Evolutionary conservation across 2,888 invertebrate genomes (phyloP), one percentile per base, ranked within the genome.

Genomic region (Tinea trinotella): DNA sequence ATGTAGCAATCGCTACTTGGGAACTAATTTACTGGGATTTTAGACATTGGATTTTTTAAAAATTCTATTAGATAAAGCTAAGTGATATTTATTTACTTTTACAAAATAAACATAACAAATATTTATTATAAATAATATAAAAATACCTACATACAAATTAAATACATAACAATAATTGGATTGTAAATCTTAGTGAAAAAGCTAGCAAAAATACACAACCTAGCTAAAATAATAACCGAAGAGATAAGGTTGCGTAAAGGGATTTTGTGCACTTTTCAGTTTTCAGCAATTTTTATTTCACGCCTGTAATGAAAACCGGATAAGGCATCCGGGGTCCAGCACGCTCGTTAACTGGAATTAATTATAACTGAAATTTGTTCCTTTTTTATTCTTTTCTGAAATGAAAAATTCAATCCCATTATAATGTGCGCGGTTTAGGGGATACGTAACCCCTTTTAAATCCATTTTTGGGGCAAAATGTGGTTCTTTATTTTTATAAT

Each of bases 341-440:
- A 22, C 62, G 63, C 59, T 67, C 70, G 69, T 71, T 72, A 68
- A 64, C 65, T 63, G 69, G 68, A 73, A 74, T 74, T 72, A 72
- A 68, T 71, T 58, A 59, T 52, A 10, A 24, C 7, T 13, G 15
- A 13, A 50, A 20, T 13, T 50, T 50, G 50, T 50, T 50, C 50
- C 22, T 50, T 50, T 50, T 46, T 40, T 30, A 30, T 30, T 30
- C 30, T 30, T 30, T 12, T 40, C 40, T 9, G 12, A 40, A 40
- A 40, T 40, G 40, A 40, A 40, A 40, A 40, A 40, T 40, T 40
- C 40, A 40, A 40, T 40, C 12, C 17, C 40, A 17, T 40, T 13
- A 17, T 40, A 40, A 17, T 40, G 17, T 17, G 40, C 15, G 15
- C 40, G 40, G 40, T 17, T 30, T 10, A 30, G 30, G 30, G 30